Conservation (phyloP, 2,888 invertebrate genomes). For the Carabus problematicus region DNA sequence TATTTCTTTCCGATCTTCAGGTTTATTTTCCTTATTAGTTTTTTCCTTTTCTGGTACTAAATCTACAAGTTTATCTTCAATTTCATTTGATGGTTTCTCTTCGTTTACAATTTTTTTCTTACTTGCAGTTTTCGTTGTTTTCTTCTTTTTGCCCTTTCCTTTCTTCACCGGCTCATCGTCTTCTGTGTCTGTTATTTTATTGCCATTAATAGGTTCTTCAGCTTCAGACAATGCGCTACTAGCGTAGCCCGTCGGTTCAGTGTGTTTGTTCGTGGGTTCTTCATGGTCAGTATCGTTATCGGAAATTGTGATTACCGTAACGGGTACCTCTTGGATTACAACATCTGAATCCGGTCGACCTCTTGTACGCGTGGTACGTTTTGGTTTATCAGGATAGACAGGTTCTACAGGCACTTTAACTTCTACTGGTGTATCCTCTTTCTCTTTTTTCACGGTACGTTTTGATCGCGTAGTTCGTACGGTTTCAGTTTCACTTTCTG, state of each 20-base stretch:
- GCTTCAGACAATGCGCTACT: constrained; percentile 27
- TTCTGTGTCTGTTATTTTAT: constrained; percentile 32
- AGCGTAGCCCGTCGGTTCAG: constrained; percentile 38
- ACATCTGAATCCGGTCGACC: constrained; percentile 48
- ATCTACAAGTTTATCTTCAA: constrained; percentile 55
- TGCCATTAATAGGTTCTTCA: constrained; percentile 22
- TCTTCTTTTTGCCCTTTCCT: constrained; percentile 38
- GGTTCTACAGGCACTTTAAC: neutral
- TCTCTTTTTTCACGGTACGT: constrained; percentile 1
- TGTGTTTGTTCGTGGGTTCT: constrained; percentile 42
- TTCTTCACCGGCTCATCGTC: constrained; percentile 33
- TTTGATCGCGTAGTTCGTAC: constrained; percentile 25
- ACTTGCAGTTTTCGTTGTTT: constrained; percentile 30
- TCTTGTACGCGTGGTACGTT: neutral
- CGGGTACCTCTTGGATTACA: constrained; percentile 47
- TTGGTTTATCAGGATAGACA: neutral
- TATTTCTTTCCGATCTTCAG: neutral
- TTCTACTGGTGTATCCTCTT: neutral
- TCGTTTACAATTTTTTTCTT: constrained; percentile 27
- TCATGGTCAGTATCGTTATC: constrained; percentile 45
- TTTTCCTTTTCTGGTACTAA: constrained; percentile 50
- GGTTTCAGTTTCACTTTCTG: constrained; percentile 28
- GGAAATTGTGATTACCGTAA: constrained; percentile 47
- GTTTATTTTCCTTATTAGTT: constrained; percentile 13
- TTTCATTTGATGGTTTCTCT: neutral